Base-by-base conservation (phyloP, 2,113 vertebrate genomes). In the Amazona vittata region DNA sequence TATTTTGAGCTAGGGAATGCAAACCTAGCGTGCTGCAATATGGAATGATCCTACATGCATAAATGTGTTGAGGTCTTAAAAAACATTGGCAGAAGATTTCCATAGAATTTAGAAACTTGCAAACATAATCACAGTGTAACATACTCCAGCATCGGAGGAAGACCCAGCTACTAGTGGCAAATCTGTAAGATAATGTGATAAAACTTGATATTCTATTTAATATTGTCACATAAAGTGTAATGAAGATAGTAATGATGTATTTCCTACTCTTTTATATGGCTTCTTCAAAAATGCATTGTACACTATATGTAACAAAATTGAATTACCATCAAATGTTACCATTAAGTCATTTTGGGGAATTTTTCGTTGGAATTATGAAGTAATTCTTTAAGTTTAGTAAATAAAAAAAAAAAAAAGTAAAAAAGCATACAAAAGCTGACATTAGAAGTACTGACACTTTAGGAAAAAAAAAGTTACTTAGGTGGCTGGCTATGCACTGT, bases 141-240 rank as follows among this genome's bases (percentile, higher is more conserved):
- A 29, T 69, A 80, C 39, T 83, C 41, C 64, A 41, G 4, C 15
- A 43, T 1, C 47, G 76, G 10, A 79, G 17, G n/a, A 85, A 79
- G 57, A 74, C 2, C 2, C 9, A 44, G 49, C 41, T 3, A 69
- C 11, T 14, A 35, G 20, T 15, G 52, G 12, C 43, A 89, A 57
- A 70, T 37, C 24, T 74, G 33, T 43, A 57, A 50, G 6, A 17
- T 5, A 55, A n/a, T 8, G 9, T 46, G 11, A 5, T 70, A 57
- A 50, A 10, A 37, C 83, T 65, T 81, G 5, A 69, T 89, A 55
- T 64, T 80, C 11, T 2, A 9, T 69, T 77, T 65, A 69, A n/a
- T 43, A 43, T 7, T 35, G 12, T 35, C 12, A n/a, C 4, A 24
- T 10, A 41, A 2, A 0, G 7, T 35, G n/a, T 26, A 53, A 71